phyloP scores from a whole-genome alignment of 2,888 invertebrate genomes.

The Cetonia aurata region DNA sequence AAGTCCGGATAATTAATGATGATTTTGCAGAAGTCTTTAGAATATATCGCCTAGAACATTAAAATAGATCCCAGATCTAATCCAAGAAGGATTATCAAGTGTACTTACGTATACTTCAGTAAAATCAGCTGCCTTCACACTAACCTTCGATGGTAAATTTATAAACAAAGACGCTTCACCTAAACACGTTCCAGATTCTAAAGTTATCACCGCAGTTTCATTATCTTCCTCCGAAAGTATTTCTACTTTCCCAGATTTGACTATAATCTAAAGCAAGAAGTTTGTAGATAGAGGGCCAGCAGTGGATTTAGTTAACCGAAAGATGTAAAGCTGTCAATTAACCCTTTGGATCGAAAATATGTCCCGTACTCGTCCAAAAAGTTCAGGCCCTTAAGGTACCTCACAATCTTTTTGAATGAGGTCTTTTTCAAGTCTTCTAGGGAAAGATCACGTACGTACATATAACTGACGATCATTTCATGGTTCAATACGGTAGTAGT shows the following conservation, averaged over 20 bases:
- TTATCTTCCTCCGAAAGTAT: slow-evolving; percentile 70
- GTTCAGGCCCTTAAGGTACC: too few species aligned
- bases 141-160: slow-evolving; percentile 69
- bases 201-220: slow-evolving; percentile 70
- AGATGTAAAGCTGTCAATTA: too few species aligned
- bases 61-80: neutral
- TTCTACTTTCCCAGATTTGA: slow-evolving; percentile 69
- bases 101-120: slow-evolving; percentile 62
- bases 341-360: too few species aligned
- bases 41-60: slow-evolving; percentile 63
- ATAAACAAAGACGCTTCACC: slow-evolving; percentile 70
- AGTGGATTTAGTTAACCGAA: too few species aligned
- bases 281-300: too few species aligned
- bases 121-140: slow-evolving; percentile 69
- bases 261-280: slow-evolving; percentile 64
- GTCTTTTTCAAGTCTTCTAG: too few species aligned
- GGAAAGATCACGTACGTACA: too few species aligned
- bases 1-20: slow-evolving; percentile 69
- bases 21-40: slow-evolving; percentile 67
- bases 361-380: too few species aligned
- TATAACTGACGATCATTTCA: too few species aligned
- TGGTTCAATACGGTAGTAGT: too few species aligned
- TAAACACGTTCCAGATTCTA: slow-evolving; percentile 69
- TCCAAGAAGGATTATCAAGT: neutral
- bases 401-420: too few species aligned